These are phyloP conservation scores for Paracanthobrama guichenoti DNA, from an alignment of 2,113 vertebrate species.

Conservation along the genomic window DNA sequence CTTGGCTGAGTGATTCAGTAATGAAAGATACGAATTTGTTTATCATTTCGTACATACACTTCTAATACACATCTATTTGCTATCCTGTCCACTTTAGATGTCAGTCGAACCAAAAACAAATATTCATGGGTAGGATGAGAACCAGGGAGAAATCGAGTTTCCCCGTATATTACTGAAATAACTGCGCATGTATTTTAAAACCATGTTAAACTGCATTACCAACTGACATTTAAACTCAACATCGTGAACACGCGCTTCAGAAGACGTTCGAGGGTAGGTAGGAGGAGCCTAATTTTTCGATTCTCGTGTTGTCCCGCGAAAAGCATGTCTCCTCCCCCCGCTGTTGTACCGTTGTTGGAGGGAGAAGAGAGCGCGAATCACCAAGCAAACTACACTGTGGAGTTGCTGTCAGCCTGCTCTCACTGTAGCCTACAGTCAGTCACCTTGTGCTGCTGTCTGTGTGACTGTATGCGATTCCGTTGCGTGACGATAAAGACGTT, in stretches of 20 bases:
- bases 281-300: constrained; percentile 41
- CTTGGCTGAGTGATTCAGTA: not conserved
- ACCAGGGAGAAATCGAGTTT: not conserved
- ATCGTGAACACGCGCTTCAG: not conserved
- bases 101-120: not conserved
- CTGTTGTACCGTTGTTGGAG: constrained; percentile 29
- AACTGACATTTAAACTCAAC: not conserved
- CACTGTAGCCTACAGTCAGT: constrained; percentile 54
- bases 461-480: constrained; percentile 51
- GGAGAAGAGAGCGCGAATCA: constrained; percentile 38
- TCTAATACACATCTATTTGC: too few species aligned
- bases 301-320: constrained; percentile 14
- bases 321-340: constrained; percentile 38
- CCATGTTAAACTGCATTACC: not conserved
- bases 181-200: not conserved
- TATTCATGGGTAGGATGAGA: not conserved
- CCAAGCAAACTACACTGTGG: constrained; percentile 42
- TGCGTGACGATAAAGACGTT: constrained; percentile 39
- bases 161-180: not conserved
- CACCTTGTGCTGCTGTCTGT: constrained; percentile 45
- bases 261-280: not conserved
- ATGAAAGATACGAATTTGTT: not conserved
- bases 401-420: not conserved
- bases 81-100: too few species aligned
- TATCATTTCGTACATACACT: not conserved